A percentile compares a stretch with the other conserved stretches of the same genome.
phyloP scores from a whole-genome alignment of 1,140 invertebrate species.

The Orchestia grillus region DNA sequence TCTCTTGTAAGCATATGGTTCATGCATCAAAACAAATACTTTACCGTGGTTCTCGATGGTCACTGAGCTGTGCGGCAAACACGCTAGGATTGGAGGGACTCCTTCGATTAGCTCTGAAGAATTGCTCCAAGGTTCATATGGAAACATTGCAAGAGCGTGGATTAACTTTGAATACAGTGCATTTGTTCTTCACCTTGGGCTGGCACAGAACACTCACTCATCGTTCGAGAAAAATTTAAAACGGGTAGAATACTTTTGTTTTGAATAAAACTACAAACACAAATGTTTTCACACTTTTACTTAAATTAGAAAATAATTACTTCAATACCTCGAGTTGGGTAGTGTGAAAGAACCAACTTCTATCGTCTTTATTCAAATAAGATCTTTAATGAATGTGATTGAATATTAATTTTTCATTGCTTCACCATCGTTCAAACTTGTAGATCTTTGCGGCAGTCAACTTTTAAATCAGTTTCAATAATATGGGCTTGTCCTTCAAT shows the following conservation, averaged over 20 bases:
- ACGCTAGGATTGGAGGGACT: not conserved
- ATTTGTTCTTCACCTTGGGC: not conserved
- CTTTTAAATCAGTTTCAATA: not conserved
- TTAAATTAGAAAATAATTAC: not conserved
- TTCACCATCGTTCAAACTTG: not conserved
- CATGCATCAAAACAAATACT: not conserved
- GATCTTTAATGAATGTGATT: not conserved
- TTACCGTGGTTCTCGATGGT: not conserved
- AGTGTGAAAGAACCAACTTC: not conserved
- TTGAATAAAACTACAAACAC: not conserved
- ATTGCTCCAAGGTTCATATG: not conserved
- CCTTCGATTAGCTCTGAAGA: not conserved
- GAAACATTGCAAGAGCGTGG: not conserved
- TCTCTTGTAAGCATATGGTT: not conserved
- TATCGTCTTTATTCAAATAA: not conserved
- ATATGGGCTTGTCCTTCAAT: not conserved
- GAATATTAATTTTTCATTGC: not conserved
- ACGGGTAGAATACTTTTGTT: not conserved
- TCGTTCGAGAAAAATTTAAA: not conserved
- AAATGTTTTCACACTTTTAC: not conserved
- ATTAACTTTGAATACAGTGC: not conserved
- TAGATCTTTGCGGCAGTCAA: not conserved
- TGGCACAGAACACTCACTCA: not conserved
- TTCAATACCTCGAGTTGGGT: not conserved
- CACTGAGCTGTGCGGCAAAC: not conserved